phyloP scores from a whole-genome alignment of 2,797 vertebrate species.

The Chaetophractus vellerosus region DNA sequence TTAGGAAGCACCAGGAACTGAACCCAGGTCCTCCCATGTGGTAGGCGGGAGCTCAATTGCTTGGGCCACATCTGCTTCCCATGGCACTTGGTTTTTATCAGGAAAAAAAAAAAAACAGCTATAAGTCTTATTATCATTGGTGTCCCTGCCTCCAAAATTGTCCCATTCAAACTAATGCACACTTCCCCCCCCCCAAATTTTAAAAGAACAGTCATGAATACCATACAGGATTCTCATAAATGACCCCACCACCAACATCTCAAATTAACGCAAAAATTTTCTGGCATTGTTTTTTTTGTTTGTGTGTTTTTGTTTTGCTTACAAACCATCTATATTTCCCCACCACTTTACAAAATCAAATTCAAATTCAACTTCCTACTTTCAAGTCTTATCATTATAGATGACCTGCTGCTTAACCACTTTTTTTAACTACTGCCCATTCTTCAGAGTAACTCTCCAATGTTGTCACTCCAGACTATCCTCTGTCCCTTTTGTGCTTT shows the following conservation, averaged over 20 bases:
- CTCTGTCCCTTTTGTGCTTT: not conserved
- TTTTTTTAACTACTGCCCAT: not conserved
- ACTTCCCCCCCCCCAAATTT: not conserved
- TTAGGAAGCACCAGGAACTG: too few species aligned
- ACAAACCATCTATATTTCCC: not conserved
- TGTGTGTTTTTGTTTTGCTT: not conserved
- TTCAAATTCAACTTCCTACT: not conserved
- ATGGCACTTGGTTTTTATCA: slow-evolving; percentile 42
- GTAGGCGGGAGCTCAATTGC: too few species aligned
- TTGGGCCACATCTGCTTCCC: too few species aligned
- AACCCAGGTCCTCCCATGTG: too few species aligned
- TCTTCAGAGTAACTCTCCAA: not conserved
- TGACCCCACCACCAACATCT: too few species aligned
- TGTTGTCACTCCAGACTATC: not conserved
- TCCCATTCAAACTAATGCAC: not conserved
- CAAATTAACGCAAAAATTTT: too few species aligned
- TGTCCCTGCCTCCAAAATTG: slow-evolving; percentile 34
- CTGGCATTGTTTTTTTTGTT: too few species aligned
- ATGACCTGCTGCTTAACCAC: not conserved
- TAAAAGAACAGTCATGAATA: too few species aligned
- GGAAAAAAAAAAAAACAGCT: not conserved
- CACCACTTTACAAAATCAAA: slow-evolving; percentile 17
- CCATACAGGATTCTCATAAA: too few species aligned
- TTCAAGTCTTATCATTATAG: not conserved
- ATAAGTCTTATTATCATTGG: not conserved